These are phyloP conservation scores for Vulpes ferrilata DNA, from an alignment of 2,113 vertebrate species.

Conservation along the genomic window DNA sequence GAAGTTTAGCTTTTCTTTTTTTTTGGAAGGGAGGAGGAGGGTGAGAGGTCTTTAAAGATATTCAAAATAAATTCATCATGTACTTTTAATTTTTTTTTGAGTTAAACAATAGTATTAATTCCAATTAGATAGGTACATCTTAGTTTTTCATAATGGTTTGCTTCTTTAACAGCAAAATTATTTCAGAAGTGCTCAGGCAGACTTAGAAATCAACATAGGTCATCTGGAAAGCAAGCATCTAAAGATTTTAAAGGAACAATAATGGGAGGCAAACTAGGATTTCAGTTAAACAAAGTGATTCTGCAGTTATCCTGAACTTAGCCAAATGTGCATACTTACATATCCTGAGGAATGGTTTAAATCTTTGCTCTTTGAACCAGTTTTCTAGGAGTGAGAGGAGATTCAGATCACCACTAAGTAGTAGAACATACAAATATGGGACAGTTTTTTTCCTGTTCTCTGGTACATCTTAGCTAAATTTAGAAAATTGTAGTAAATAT, in stretches of 20 bases:
- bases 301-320: neutral
- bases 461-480: neutral
- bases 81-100: neutral
- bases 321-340: neutral
- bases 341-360: neutral
- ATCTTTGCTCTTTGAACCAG: neutral
- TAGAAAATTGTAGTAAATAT: slow-evolving; percentile 8
- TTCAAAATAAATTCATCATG: slow-evolving; percentile 12
- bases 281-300: neutral
- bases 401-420: neutral
- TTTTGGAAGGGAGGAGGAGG: neutral
- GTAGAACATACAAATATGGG: neutral
- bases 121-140: neutral
- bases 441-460: slow-evolving; percentile 49
- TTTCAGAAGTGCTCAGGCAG: neutral
- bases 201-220: neutral
- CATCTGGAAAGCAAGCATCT: slow-evolving; percentile 41
- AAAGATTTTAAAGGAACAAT: neutral
- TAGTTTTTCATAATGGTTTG: neutral
- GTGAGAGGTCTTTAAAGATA: neutral
- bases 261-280: slow-evolving; percentile 11
- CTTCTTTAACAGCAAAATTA: neutral
- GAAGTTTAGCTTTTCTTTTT: neutral
- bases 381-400: neutral
- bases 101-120: neutral